Evolutionary conservation across 2,888 invertebrate genomes (phyloP), one percentile per base, ranked within the genome.

Genomic region (Archips crataeganus): DNA sequence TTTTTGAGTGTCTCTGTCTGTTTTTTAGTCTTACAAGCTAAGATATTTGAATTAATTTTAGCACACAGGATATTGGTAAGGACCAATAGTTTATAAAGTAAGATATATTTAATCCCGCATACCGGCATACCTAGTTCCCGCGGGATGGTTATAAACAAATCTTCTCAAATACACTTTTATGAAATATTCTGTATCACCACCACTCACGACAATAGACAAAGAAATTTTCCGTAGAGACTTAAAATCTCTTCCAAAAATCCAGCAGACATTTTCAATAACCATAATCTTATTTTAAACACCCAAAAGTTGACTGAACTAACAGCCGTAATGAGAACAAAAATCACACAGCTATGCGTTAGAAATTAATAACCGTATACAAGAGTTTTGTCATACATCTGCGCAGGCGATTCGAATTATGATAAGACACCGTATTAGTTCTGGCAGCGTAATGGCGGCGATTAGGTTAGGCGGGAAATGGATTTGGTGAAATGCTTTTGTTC

Each of bases 401-500:
- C 91, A 86, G 92, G 90, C 92, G 94, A 94, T 94, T 90, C 90
- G 88, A 92, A 93, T 93, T 94, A 94, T 91, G 94, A 94, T 94
- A 94, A 94, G 91, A 84, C 86, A 82, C 79, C 80, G 87, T 91
- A 94, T 94, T 94, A 94, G 94, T 94, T 94, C 93, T 92, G 94
- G 93, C 90, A 94, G 88, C 85, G 85, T 94, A 94, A 94, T 93
- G 90, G 88, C 84, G 79, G 84, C 90, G 88, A 91, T 92, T 92
- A 90, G 88, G 85, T 84, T 87, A 80, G 85, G 70, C 45, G 5
- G 15, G 15, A 15, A 54, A 45, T 36, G 9, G 23, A 36, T 42
- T 63, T 65, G 60, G 74, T 74, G 74, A 74, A 70, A 74, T 74
- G 74, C 36, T 60, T 60, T 36, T 34, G 36, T 60, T 60, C 39